phyloP scores from a whole-genome alignment of 1,140 invertebrate genomes.

The Drosophila seguyi region DNA sequence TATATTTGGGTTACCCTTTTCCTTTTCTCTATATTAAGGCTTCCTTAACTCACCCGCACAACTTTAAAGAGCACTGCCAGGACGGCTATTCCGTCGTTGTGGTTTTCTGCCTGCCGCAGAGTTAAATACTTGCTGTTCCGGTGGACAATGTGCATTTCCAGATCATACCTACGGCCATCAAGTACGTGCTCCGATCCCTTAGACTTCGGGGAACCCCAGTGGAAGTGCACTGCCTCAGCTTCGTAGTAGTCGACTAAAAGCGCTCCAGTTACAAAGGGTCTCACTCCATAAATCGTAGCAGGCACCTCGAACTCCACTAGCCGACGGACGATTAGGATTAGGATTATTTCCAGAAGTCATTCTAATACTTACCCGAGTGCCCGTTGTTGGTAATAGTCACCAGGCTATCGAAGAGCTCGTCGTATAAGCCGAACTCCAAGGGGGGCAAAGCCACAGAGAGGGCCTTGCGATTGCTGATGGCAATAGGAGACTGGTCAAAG shows the following conservation, averaged over 20 bases:
- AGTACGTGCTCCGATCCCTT: conserved; percentile 86
- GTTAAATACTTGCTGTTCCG: conserved; percentile 90
- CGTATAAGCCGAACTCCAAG: conserved; percentile 52
- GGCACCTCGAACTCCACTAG: conserved; percentile 62
- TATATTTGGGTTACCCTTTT: not conserved
- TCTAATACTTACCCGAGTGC: conserved; percentile 48
- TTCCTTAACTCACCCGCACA: conserved; percentile 75
- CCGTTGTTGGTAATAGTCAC: conserved; percentile 61
- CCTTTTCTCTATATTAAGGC: not conserved
- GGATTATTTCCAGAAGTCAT: not conserved
- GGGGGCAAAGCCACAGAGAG: conserved; percentile 56
- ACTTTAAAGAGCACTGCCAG: conserved; percentile 94
- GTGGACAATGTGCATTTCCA: conserved; percentile 95
- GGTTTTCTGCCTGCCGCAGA: conserved; percentile 88
- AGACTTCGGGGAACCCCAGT: conserved; percentile 86
- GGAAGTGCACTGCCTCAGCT: conserved; percentile 86
- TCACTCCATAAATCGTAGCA: conserved; percentile 43
- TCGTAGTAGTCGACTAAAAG: conserved; percentile 82
- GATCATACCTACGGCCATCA: conserved; percentile 87
- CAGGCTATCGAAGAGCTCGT: conserved; percentile 54
- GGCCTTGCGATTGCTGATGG: conserved; percentile 46
- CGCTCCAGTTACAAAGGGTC: conserved; percentile 61
- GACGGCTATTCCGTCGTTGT: conserved; percentile 91
- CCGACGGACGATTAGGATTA: not conserved
- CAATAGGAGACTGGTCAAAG: conserved; percentile 56